Evolutionary conservation across 2,797 vertebrate species (phyloP).

Genomic region (Chaetophractus vellerosus): DNA sequence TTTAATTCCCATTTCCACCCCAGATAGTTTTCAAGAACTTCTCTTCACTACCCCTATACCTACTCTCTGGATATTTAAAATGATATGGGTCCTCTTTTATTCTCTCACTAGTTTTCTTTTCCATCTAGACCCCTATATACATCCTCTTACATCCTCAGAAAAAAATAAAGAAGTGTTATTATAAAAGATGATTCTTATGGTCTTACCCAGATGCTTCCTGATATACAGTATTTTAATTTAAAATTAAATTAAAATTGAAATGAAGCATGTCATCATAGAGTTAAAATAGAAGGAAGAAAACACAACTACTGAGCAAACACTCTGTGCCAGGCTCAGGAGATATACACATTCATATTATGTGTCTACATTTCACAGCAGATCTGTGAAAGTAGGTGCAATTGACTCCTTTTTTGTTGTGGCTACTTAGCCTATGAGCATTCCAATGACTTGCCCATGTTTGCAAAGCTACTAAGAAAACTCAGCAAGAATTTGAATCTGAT

Average conservation of each 20-base stretch:
- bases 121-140: not conserved
- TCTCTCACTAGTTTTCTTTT: not conserved
- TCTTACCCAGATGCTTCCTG: slow-evolving; percentile 23
- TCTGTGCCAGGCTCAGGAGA: not conserved
- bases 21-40: slow-evolving; percentile 21
- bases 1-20: not conserved
- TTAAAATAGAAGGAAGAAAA: slow-evolving; percentile 15
- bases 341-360: not conserved
- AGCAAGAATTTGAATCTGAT: slow-evolving; percentile 29
- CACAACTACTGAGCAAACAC: slow-evolving; percentile 10
- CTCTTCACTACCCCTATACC: not conserved
- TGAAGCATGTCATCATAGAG: not conserved
- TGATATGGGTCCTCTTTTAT: not conserved
- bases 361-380: not conserved
- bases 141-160: not conserved
- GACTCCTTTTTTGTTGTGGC: not conserved
- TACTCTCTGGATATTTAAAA: slow-evolving; percentile 45
- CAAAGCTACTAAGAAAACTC: not conserved
- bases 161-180: not conserved
- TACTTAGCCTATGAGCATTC: not conserved
- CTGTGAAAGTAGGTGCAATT: not conserved
- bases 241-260: slow-evolving; percentile 59
- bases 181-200: not conserved
- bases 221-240: slow-evolving; percentile 37
- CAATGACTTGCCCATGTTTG: not conserved